Evolutionary conservation across 2,113 vertebrate species (phyloP).

Genomic region (Lepidothrix coronata): DNA sequence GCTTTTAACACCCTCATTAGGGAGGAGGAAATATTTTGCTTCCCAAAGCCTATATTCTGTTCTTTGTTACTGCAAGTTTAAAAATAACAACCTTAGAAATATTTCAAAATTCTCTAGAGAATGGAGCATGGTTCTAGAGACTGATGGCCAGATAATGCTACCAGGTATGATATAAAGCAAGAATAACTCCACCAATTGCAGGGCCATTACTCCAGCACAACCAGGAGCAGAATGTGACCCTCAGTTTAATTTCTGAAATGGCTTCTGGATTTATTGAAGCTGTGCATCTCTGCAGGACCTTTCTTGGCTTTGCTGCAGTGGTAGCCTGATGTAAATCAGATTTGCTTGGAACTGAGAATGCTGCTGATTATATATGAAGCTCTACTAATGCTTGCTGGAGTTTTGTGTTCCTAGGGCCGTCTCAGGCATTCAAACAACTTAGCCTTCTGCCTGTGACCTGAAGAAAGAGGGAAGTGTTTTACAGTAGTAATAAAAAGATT

Average conservation of each 20-base stretch:
- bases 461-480: constrained; percentile 31
- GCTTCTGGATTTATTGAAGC: constrained; percentile 28
- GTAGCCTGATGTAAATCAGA: constrained; percentile 51
- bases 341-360: constrained; percentile 3
- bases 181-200: neutral
- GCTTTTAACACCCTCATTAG: neutral
- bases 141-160: neutral
- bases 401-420: constrained; percentile 1
- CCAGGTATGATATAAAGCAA: neutral
- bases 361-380: constrained; percentile 33
- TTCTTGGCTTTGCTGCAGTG: neutral
- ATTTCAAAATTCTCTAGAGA: neutral
- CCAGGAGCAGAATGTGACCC: constrained; percentile 36
- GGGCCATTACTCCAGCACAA: neutral
- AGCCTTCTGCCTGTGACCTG: constrained; percentile 45
- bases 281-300: constrained; percentile 19
- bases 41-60: neutral
- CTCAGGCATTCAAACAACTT: neutral
- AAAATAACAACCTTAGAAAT: neutral
- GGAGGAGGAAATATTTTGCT: neutral
- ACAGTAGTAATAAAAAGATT: constrained; percentile 60
- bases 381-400: constrained; percentile 1
- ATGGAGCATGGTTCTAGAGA: neutral
- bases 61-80: neutral
- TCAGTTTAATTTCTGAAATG: constrained; percentile 47